Conservation (phyloP, 2,888 invertebrate genomes). For the Caenorhabditis macrosperma region DNA sequence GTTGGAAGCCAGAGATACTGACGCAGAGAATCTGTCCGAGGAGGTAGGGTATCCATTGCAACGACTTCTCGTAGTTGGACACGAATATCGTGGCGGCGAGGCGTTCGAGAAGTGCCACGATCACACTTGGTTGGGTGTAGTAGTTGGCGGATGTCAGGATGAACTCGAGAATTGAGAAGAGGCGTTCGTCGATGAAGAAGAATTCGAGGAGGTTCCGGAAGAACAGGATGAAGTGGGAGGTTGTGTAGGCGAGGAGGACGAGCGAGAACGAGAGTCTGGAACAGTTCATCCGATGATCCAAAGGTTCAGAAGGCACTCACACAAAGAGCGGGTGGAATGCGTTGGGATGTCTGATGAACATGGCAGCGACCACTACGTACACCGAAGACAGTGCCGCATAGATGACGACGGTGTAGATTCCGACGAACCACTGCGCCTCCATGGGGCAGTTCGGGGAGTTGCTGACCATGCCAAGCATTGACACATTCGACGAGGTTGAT, state of each 20-base stretch:
- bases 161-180: conserved; percentile 42
- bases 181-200: conserved; percentile 31
- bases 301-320: conserved; percentile 18
- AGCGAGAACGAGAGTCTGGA: conserved; percentile 58
- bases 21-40: conserved; percentile 49
- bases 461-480: conserved; percentile 39
- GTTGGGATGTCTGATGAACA: conserved; percentile 53
- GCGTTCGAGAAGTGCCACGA: conserved; percentile 47
- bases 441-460: conserved; percentile 42
- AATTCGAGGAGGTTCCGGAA: conserved; percentile 50
- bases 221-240: conserved; percentile 52
- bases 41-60: conserved; percentile 41
- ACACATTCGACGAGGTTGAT: conserved; percentile 17
- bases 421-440: conserved; percentile 46
- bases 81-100: conserved; percentile 47
- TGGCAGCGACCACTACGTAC: conserved; percentile 34
- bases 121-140: conserved; percentile 52
- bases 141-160: conserved; percentile 35
- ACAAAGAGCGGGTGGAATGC: conserved; percentile 55
- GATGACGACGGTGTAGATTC: conserved; percentile 52
- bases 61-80: conserved; percentile 46
- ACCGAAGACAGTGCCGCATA: conserved; percentile 40
- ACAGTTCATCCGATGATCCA: too few species aligned
- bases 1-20: background rate
- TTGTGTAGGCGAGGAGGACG: conserved; percentile 38